Evolutionary conservation across 1,140 invertebrate species (phyloP).

Genomic region (Cydia pomonella): DNA sequence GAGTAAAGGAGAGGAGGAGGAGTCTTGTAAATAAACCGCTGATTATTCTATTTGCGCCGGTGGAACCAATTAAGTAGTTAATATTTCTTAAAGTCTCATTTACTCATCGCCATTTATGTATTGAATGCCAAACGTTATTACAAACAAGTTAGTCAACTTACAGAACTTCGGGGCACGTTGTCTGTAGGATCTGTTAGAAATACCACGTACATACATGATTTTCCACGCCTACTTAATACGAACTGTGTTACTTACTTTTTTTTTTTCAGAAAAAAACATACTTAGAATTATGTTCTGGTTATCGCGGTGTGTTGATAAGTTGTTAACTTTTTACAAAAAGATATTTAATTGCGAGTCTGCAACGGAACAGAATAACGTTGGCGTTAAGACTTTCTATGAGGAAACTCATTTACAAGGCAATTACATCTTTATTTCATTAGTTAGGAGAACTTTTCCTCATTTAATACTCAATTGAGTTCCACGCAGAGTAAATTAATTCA

Average conservation of each 20-base stretch:
- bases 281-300: background rate
- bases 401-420: slow-evolving; percentile 5
- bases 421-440: slow-evolving; percentile 13
- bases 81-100: background rate
- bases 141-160: background rate
- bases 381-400: background rate
- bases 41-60: background rate
- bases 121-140: background rate
- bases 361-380: background rate
- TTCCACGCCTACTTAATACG: background rate
- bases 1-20: no score
- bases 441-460: slow-evolving; percentile 5
- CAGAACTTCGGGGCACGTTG: background rate
- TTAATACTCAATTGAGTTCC: background rate
- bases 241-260: background rate
- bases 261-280: background rate
- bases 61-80: background rate
- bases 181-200: no score
- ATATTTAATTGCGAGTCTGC: background rate
- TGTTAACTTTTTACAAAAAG: background rate
- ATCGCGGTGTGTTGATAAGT: background rate
- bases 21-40: no score
- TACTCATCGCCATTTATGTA: background rate
- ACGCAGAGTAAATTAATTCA: background rate
- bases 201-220: background rate